Percentiles rank a stretch among this genome's conserved stretches.
These are phyloP conservation scores for Dipodomys spectabilis DNA, from an alignment of 2,113 vertebrate genomes.

Conservation along the genomic window DNA sequence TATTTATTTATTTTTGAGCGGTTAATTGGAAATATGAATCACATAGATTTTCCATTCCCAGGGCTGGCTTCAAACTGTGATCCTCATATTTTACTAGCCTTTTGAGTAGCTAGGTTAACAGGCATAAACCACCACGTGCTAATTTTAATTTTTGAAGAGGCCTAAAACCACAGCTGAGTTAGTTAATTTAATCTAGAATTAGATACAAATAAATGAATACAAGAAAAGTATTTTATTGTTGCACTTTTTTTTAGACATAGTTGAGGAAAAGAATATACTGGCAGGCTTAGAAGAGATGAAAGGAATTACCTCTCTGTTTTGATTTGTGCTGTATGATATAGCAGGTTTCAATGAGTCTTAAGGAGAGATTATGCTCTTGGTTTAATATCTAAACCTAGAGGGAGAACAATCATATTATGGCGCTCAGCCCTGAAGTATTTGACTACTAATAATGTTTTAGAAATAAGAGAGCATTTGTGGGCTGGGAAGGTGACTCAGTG, in stretches of 20 bases:
- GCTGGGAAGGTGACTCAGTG: no score
- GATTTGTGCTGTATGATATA: neutral
- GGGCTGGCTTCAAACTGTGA: no score
- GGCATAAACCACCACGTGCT: neutral
- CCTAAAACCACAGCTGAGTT: neutral
- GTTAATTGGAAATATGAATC: no score
- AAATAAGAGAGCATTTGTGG: neutral
- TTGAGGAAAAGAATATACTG: conserved; percentile 21
- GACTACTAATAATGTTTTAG: neutral
- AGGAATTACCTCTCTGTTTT: neutral
- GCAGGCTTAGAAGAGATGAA: conserved; percentile 3
- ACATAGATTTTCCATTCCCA: no score
- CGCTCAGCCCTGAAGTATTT: neutral
- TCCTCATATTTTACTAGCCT: no score
- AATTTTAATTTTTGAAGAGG: neutral
- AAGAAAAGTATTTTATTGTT: conserved; percentile 54
- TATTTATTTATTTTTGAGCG: no score
- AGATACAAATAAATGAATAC: conserved; percentile 17
- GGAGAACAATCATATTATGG: neutral
- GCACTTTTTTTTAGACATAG: conserved; percentile 32
- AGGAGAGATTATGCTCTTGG: neutral
- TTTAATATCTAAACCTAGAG: neutral
- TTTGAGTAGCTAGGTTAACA: no score
- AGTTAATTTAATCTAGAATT: conserved; percentile 17
- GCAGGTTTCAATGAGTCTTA: conserved; percentile 4